Percentiles rank a stretch among this genome's conserved stretches.
Conservation (phyloP, 2,113 vertebrate species). For the Sturnira hondurensis region DNA sequence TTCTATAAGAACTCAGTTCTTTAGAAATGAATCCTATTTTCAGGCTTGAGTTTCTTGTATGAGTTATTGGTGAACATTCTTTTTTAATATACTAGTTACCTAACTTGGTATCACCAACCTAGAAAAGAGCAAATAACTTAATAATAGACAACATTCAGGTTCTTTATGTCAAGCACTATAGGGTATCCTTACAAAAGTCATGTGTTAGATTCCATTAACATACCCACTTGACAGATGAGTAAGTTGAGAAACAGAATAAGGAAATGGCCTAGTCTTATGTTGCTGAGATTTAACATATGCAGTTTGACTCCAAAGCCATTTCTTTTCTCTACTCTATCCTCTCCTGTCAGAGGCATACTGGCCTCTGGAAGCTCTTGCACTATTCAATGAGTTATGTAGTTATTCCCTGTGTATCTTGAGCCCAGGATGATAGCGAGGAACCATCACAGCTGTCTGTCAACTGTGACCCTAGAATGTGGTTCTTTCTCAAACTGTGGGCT, state of each 20-base stretch:
- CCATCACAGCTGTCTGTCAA: background rate
- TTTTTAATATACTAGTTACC: background rate
- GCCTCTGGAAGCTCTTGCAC: background rate
- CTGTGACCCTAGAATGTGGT: background rate
- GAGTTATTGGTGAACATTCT: background rate
- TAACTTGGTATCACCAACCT: background rate
- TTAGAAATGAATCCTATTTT: background rate
- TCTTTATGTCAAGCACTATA: background rate
- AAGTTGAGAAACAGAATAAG: background rate
- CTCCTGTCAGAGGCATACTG: background rate
- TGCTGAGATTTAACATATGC: background rate
- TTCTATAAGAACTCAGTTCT: background rate
- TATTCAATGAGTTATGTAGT: background rate
- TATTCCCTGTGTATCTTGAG: background rate
- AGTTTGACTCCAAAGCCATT: background rate
- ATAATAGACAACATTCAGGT: background rate
- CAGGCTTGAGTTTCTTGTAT: background rate
- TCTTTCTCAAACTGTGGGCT: background rate
- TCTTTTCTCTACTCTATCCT: background rate
- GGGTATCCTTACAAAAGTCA: background rate
- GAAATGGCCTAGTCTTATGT: background rate
- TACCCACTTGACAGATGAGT: background rate
- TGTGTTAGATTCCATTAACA: background rate
- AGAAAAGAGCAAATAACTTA: background rate
- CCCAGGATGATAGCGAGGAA: background rate